phyloP scores from a whole-genome alignment of 2,113 vertebrate species.

The Eira barbara region DNA sequence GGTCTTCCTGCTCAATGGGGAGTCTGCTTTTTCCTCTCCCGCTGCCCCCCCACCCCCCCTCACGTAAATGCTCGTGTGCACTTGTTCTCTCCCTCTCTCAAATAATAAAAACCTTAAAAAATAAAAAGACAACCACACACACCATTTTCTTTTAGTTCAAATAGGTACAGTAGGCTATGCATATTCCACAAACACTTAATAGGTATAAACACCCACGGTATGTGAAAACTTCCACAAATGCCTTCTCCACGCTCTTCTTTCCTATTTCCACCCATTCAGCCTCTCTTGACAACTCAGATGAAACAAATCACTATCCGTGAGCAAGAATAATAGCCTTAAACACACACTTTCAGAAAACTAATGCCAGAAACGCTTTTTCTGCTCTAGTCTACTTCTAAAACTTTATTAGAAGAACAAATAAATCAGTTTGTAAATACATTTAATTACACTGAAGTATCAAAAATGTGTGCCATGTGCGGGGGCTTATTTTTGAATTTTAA shows the following conservation, averaged over 20 bases:
- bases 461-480: not conserved
- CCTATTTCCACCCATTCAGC: not conserved
- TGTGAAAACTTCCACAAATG: not conserved
- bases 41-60: not conserved
- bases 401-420: not conserved
- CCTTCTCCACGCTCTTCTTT: not conserved
- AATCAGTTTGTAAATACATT: not conserved
- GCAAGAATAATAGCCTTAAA: not conserved
- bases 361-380: conserved; percentile 3
- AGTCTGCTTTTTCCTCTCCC: not conserved
- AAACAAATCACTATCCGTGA: not conserved
- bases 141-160: conserved; percentile 6
- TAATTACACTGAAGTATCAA: not conserved
- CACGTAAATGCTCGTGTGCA: not conserved
- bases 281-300: not conserved
- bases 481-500: conserved; percentile 31
- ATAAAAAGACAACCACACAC: not conserved
- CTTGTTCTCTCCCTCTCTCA: not conserved
- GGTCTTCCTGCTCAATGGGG: not conserved
- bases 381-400: not conserved
- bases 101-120: not conserved
- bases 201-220: not conserved
- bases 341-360: not conserved
- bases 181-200: not conserved
- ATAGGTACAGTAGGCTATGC: not conserved